Evolutionary conservation across 2,888 invertebrate genomes (phyloP).

Genomic region (Salpingus planirostris): DNA sequence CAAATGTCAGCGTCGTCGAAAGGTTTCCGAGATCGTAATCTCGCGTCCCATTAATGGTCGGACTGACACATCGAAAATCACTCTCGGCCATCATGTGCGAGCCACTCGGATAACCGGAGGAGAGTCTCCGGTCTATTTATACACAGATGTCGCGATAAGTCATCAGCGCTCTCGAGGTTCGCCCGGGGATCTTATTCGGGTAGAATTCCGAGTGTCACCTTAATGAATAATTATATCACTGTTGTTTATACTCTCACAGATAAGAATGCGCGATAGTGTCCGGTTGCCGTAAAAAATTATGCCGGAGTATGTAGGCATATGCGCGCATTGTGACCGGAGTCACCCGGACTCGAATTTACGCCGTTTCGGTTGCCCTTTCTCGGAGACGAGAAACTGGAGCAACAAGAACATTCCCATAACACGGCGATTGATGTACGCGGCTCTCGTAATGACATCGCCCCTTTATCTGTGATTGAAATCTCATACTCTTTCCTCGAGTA

Average conservation of each 20-base stretch:
- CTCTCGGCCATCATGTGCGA: constrained; percentile 12
- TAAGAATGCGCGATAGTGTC: constrained; percentile 17
- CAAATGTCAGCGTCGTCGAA: neutral
- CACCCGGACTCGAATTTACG: too few species aligned
- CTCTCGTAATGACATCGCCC: constrained; percentile 9
- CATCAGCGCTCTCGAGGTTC: constrained; percentile 15
- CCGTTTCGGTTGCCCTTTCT: too few species aligned
- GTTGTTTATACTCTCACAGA: constrained; percentile 21
- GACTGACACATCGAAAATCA: constrained; percentile 17
- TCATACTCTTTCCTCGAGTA: constrained; percentile 12
- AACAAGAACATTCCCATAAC: constrained; percentile 7
- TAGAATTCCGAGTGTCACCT: constrained; percentile 25
- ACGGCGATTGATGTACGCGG: constrained; percentile 8
- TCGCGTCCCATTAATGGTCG: constrained; percentile 15
- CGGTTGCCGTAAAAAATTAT: constrained; percentile 12
- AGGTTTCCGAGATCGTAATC: neutral
- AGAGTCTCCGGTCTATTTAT: constrained; percentile 15
- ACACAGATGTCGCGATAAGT: constrained; percentile 18
- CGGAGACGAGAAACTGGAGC: too few species aligned
- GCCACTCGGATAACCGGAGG: constrained; percentile 6
- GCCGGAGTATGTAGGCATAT: too few species aligned
- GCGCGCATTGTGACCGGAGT: too few species aligned
- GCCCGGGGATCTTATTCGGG: constrained; percentile 9
- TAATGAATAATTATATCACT: constrained; percentile 30
- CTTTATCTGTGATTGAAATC: constrained; percentile 16